These are phyloP conservation scores for Callocephalon fimbriatum DNA, from an alignment of 2,113 vertebrate species.

Conservation along the genomic window DNA sequence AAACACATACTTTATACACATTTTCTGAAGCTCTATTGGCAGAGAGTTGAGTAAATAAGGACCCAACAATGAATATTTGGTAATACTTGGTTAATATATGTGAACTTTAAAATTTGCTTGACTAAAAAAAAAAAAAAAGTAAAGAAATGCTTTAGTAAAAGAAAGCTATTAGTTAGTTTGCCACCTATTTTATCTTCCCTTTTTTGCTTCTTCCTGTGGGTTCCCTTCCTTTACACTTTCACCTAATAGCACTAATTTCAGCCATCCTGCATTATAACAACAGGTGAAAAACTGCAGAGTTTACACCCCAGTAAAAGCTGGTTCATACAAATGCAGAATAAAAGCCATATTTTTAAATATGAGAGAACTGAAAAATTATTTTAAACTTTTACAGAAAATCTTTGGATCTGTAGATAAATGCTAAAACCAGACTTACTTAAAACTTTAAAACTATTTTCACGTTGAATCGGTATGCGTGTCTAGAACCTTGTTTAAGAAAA, in stretches of 20 bases:
- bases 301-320: not conserved
- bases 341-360: conserved; percentile 18
- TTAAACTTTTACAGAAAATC: conserved; percentile 31
- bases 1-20: not conserved
- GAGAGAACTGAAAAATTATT: not conserved
- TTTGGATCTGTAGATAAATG: conserved; percentile 42
- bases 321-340: not conserved
- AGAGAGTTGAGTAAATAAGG: not conserved
- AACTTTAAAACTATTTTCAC: conserved; percentile 71
- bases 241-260: not conserved
- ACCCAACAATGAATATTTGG: not conserved
- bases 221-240: not conserved
- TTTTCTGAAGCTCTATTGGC: not conserved
- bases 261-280: not conserved
- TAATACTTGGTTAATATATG: not conserved
- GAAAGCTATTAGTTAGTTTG: not conserved
- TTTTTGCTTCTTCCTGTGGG: not conserved
- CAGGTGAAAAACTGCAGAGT: not conserved
- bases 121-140: not conserved
- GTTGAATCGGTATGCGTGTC: conserved; percentile 73
- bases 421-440: conserved; percentile 58
- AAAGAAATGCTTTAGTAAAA: not conserved
- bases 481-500: conserved; percentile 78
- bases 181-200: not conserved
- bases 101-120: not conserved